Evolutionary conservation across 2,888 invertebrate species (phyloP).

Genomic region (Xanthorhoe designata): DNA sequence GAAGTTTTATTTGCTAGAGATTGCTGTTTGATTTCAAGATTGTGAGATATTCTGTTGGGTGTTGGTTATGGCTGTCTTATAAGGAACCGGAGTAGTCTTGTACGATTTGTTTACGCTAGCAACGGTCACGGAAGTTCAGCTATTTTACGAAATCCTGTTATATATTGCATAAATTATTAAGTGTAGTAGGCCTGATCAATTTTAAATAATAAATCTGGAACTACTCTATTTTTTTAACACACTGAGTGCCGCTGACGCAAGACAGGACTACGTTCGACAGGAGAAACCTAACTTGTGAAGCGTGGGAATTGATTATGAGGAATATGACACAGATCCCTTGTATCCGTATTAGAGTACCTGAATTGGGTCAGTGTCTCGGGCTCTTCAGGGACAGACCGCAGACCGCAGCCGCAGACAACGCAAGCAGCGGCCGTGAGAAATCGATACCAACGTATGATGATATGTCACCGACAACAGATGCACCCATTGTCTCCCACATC

Average conservation of each 20-base stretch:
- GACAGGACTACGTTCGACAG: too few relatives aligned
- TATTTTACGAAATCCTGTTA: too few relatives aligned
- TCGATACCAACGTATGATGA: slow-evolving; percentile 41
- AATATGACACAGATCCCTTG: slow-evolving; percentile 6
- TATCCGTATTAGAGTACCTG: slow-evolving; percentile 7
- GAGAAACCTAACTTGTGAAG: too few relatives aligned
- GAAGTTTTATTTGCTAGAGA: slow-evolving; percentile 13
- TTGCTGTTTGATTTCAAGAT: slow-evolving; percentile 8
- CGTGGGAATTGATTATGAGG: neutral
- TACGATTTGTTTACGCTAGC: neutral
- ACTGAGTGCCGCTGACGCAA: too few relatives aligned
- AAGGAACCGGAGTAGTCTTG: neutral
- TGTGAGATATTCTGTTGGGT: slow-evolving; percentile 6
- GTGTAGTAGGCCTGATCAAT: too few relatives aligned
- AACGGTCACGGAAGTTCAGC: neutral
- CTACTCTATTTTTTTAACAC: too few relatives aligned
- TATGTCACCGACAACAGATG: slow-evolving; percentile 33
- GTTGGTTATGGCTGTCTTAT: slow-evolving; percentile 1
- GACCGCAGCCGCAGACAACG: slow-evolving; percentile 41
- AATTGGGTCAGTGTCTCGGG: slow-evolving; percentile 52
- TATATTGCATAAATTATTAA: too few relatives aligned
- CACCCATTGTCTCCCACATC: slow-evolving; percentile 37
- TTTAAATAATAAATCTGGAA: too few relatives aligned
- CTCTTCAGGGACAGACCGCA: slow-evolving; percentile 36
- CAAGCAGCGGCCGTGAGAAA: slow-evolving; percentile 53